Conservation (phyloP, 1,140 invertebrate genomes). For the Triops cancriformis region DNA sequence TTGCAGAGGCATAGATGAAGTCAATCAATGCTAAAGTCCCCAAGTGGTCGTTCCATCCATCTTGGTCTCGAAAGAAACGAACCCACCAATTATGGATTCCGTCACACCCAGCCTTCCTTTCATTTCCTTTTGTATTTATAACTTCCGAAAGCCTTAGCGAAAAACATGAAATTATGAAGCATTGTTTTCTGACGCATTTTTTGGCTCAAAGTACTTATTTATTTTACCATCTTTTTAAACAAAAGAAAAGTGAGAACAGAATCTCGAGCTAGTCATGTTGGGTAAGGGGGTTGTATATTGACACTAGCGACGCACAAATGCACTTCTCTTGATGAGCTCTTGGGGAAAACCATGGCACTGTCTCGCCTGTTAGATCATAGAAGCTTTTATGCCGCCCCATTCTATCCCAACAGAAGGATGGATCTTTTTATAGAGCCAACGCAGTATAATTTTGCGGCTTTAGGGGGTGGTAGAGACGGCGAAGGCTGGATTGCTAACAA, state of each 20-base stretch:
- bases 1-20: background rate
- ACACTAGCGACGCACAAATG: slow-evolving; percentile 7
- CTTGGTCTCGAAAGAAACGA: background rate
- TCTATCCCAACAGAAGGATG: background rate
- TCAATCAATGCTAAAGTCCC: slow-evolving; percentile 8
- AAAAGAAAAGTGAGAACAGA: background rate
- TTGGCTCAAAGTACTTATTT: background rate
- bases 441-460: background rate
- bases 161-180: too few species aligned
- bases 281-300: slow-evolving; percentile 7
- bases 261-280: background rate
- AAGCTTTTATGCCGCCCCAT: background rate
- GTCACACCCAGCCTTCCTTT: background rate
- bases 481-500: background rate
- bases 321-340: slow-evolving; percentile 9
- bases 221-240: background rate
- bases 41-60: slow-evolving; percentile 2
- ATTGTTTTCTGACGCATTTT: background rate
- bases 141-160: too few species aligned
- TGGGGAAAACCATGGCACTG: background rate
- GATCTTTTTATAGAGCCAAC: background rate
- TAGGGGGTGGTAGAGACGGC: background rate
- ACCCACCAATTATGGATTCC: background rate
- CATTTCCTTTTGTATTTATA: too few species aligned
- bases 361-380: background rate